A percentile compares a stretch with the other conserved stretches of the same genome.
Evolutionary conservation across 2,113 vertebrate genomes (phyloP).

Genomic region (Sturnira hondurensis): DNA sequence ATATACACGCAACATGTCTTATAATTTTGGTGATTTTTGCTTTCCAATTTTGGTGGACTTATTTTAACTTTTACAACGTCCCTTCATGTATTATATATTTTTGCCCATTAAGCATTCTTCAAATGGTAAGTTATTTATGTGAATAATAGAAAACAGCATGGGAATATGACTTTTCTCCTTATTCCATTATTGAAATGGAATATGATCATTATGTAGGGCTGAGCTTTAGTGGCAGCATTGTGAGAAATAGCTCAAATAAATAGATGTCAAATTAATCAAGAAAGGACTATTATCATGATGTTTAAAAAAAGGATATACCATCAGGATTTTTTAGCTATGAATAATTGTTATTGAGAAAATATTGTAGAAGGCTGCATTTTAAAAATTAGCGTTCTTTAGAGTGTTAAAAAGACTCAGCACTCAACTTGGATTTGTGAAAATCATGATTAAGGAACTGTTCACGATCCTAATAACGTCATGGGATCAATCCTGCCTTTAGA

Average conservation of each 20-base stretch:
- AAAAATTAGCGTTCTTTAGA: constrained; percentile 27
- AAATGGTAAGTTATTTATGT: constrained; percentile 54
- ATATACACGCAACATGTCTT: background rate
- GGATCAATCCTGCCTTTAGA: constrained; percentile 37
- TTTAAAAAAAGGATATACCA: background rate
- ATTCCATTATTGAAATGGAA: constrained; percentile 57
- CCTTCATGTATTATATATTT: constrained; percentile 16
- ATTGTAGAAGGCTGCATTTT: background rate
- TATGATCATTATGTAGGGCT: constrained; percentile 49
- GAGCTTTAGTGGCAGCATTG: constrained; percentile 44
- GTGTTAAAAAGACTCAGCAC: constrained; percentile 23
- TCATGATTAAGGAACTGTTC: background rate
- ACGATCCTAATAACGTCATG: constrained; percentile 11
- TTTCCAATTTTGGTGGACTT: constrained; percentile 10
- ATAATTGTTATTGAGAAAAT: constrained; percentile 41
- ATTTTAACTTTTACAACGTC: constrained; percentile 27
- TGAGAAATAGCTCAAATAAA: constrained; percentile 54
- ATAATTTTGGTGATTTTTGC: constrained; percentile 38
- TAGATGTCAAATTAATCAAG: constrained; percentile 62
- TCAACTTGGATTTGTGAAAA: constrained; percentile 52
- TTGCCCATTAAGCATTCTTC: constrained; percentile 47
- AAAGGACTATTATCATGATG: constrained; percentile 36
- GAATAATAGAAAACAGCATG: constrained; percentile 59
- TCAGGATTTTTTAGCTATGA: constrained; percentile 41
- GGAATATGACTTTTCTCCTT: constrained; percentile 45